Base-by-base conservation (phyloP, 2,797 vertebrate genomes). In the Cryptoprocta ferox region DNA sequence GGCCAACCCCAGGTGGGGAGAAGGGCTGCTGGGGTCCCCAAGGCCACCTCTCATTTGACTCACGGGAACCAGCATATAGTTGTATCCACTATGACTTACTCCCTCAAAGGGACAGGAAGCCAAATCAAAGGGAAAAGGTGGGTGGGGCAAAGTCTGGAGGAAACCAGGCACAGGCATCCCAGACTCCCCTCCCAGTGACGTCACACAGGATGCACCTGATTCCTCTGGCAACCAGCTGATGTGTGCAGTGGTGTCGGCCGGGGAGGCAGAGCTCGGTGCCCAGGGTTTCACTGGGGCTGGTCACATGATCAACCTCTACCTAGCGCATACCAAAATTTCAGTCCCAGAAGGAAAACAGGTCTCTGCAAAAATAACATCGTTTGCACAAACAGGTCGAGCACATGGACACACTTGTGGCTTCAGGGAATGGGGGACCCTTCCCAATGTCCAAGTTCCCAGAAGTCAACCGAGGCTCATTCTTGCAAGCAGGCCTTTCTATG, bases 191-290 rank as follows among this genome's bases (percentile, higher is more conserved):
- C 53, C 45, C 42, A 35, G 9, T 1, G n/a, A 9, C 2, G 39
- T 79, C 92, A 45, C 56, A 28, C 2, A 30, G n/a, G 28, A 35
- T 6, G 3, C n/a, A 32, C 35, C 28, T 50, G 28, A 45, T 37
- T 48, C 5, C 24, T 18, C 56, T 14, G 59, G 42, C 8, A 18
- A 24, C 2, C 0, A 59, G 11, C 26, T 2, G 48, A 35, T 16
- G 1, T 1, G 14, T 39, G 32, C n/a, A 68, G 8, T 9, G 9
- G 32, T 10, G 6, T 14, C 81, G 56, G 4, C n/a, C 1, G 14
- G 14, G 3, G 3, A 30, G 48, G 32, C 66, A 37, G 15, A 45
- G 11, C 39, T 53, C 30, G 16, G 18, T 3, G 39, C 30, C 32
- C 35, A 73, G 59, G 6, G 10, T 14, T 18, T 37, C 2, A 8